A percentile compares a stretch with the other conserved stretches of the same genome.
Evolutionary conservation across 2,113 vertebrate genomes (phyloP).

Genomic region (Mystacornis crossleyi): DNA sequence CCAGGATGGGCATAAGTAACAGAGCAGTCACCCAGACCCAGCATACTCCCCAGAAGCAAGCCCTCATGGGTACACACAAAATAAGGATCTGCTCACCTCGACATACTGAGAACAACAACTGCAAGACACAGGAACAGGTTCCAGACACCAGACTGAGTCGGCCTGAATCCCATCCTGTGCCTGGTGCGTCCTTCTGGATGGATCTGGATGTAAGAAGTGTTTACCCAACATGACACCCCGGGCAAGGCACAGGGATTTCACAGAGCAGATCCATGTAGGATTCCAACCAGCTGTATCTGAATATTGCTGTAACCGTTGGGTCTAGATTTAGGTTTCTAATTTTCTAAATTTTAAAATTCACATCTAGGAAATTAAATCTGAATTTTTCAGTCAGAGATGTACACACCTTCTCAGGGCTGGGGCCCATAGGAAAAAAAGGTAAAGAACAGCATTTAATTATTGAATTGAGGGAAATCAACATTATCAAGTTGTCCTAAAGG

Average conservation of each 20-base stretch:
- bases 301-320: neutral
- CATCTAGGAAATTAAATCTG: neutral
- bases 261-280: neutral
- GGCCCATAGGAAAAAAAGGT: neutral
- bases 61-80: neutral
- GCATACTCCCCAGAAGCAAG: neutral
- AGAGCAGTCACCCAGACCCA: neutral
- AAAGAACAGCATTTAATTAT: neutral
- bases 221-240: neutral
- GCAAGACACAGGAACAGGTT: neutral
- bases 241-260: neutral
- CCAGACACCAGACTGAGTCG: neutral
- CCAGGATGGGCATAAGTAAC: accelerated
- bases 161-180: neutral
- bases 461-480: neutral
- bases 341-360: neutral
- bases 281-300: neutral
- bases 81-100: neutral
- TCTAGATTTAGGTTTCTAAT: neutral
- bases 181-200: neutral
- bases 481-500: neutral
- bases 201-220: neutral
- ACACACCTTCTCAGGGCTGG: neutral
- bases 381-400: neutral
- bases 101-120: neutral